Percentiles rank a stretch among this genome's conserved stretches.
Conservation (phyloP, 2,888 invertebrate species). For the Altica lythri region DNA sequence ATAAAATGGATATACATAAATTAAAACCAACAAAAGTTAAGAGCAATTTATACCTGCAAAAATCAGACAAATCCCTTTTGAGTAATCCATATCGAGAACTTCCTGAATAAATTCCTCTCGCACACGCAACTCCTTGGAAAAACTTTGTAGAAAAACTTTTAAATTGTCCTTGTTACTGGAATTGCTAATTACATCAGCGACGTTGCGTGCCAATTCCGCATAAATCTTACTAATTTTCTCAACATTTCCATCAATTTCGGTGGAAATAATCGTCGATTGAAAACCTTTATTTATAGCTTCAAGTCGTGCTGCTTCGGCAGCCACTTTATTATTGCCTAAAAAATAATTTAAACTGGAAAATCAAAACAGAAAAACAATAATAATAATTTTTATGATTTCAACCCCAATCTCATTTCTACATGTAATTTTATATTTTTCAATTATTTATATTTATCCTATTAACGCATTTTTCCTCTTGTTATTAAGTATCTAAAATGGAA, state of each 20-base stretch:
- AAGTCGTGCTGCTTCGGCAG: constrained; percentile 65
- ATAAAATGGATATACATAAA: too few relatives aligned
- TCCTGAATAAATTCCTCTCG: constrained; percentile 40
- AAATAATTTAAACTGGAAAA: too few relatives aligned
- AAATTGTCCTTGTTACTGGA: constrained; percentile 36
- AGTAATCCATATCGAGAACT: constrained; percentile 43
- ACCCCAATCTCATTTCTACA: too few relatives aligned
- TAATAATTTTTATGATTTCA: too few relatives aligned
- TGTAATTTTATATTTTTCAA: too few relatives aligned
- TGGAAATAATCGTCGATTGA: constrained; percentile 69
- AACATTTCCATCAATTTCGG: constrained; percentile 73
- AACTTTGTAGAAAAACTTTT: constrained; percentile 38
- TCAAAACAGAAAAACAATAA: too few relatives aligned
- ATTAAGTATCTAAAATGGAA: too few relatives aligned
- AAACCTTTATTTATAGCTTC: constrained; percentile 59
- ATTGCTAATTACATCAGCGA: constrained; percentile 46
- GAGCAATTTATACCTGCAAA: constrained; percentile 38
- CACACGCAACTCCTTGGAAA: constrained; percentile 38
- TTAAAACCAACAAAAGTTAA: too few relatives aligned
- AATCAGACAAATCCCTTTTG: constrained; percentile 37
- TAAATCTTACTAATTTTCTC: constrained; percentile 66
- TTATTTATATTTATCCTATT: too few relatives aligned
- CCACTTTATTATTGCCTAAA: constrained; percentile 62
- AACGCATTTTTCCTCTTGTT: too few relatives aligned
- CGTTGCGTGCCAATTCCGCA: constrained; percentile 54